Evolutionary conservation across 2,888 invertebrate genomes (phyloP).

Genomic region (Epirrhoe tristata): DNA sequence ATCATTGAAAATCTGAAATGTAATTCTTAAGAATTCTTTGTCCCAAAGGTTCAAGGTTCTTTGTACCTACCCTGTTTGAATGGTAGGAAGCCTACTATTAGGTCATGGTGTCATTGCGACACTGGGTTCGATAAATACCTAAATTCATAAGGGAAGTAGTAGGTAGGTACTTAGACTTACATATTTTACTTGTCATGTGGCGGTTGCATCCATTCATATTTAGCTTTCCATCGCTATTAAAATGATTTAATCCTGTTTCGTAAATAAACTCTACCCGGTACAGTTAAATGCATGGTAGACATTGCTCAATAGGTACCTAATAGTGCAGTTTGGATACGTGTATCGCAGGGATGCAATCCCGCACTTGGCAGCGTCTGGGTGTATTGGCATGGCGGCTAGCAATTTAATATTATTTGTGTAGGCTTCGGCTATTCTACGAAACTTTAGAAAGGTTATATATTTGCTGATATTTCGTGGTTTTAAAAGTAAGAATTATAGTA

Average conservation of each 20-base stretch:
- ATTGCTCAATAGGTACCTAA: slow-evolving; percentile 39
- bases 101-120: too few relatives aligned
- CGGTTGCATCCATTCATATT: too few relatives aligned
- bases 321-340: slow-evolving; percentile 40
- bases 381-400: slow-evolving; percentile 77
- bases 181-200: too few relatives aligned
- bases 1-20: too few relatives aligned
- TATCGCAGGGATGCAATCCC: slow-evolving; percentile 62
- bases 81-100: too few relatives aligned
- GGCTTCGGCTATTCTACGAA: slow-evolving; percentile 8
- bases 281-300: slow-evolving; percentile 16
- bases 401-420: slow-evolving; percentile 83
- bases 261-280: slow-evolving; percentile 9
- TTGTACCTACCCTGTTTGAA: too few relatives aligned
- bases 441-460: slow-evolving; percentile 9
- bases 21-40: too few relatives aligned
- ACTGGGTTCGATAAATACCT: too few relatives aligned
- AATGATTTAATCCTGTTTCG: neutral
- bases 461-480: neutral
- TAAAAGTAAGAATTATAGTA: too few relatives aligned
- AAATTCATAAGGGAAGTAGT: too few relatives aligned
- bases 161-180: too few relatives aligned
- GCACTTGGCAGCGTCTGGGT: slow-evolving; percentile 66
- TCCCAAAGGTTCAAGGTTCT: too few relatives aligned
- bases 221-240: neutral